A percentile compares a stretch with the other conserved stretches of the same genome.
These are phyloP conservation scores for Pyrgilauda ruficollis DNA, from an alignment of 2,113 vertebrate genomes.

Conservation along the genomic window DNA sequence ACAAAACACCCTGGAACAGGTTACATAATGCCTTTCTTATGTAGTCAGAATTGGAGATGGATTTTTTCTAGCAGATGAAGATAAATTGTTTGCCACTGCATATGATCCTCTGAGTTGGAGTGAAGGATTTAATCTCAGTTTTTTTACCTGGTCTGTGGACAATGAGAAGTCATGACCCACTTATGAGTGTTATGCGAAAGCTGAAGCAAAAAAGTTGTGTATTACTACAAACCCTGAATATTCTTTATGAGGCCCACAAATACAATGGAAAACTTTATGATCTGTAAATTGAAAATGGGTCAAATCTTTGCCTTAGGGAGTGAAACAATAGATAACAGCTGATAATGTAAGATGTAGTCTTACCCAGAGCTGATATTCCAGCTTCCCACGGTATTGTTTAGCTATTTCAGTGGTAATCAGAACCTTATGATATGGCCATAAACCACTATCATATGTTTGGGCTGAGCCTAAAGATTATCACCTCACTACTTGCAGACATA, in stretches of 20 bases:
- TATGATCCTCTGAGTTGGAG: background rate
- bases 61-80: background rate
- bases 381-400: background rate
- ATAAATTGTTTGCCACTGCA: background rate
- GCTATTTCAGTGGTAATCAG: background rate
- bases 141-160: background rate
- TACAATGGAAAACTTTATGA: background rate
- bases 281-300: background rate
- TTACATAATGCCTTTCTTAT: accelerated
- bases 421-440: background rate
- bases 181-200: background rate
- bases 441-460: background rate
- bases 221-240: background rate
- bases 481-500: background rate
- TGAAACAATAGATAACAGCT: background rate
- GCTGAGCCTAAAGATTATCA: background rate
- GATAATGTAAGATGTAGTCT: background rate
- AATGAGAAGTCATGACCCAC: background rate
- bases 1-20: background rate
- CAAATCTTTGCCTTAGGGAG: background rate
- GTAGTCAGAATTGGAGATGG: background rate
- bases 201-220: background rate
- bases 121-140: background rate
- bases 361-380: background rate
- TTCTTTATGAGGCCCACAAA: background rate